These are phyloP conservation scores for Vanessa atalanta DNA, from an alignment of 1,140 invertebrate genomes.

Conservation along the genomic window DNA sequence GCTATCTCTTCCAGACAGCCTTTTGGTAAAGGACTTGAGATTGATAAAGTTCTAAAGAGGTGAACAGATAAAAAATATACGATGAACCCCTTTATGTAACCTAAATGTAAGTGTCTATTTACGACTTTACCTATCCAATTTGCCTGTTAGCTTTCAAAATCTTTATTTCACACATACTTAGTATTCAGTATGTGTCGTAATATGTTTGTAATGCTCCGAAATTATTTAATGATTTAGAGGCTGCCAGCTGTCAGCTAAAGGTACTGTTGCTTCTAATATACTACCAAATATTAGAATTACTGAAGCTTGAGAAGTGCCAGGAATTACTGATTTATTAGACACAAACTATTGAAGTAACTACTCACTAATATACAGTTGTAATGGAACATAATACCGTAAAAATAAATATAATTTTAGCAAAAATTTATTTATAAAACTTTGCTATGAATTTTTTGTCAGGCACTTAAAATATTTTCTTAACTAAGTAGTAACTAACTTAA, in stretches of 20 bases:
- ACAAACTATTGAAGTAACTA: background rate
- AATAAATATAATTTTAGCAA: background rate
- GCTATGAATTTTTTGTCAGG: background rate
- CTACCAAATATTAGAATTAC: background rate
- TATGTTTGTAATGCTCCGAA: too few relatives aligned
- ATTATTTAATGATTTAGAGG: constrained; percentile 3
- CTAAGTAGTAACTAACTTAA: too few relatives aligned
- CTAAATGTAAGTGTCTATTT: too few relatives aligned
- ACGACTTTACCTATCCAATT: too few relatives aligned
- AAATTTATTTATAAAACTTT: background rate
- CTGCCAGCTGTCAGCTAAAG: constrained; percentile 1
- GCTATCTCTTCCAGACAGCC: too few relatives aligned
- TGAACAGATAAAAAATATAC: too few relatives aligned
- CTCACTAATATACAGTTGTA: background rate
- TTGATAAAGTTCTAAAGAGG: too few relatives aligned
- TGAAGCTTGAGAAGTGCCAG: background rate
- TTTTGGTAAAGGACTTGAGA: too few relatives aligned
- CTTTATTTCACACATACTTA: too few relatives aligned
- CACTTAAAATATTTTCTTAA: background rate
- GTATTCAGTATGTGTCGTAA: background rate
- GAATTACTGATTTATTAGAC: background rate
- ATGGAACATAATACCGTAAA: background rate
- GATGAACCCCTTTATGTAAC: too few relatives aligned
- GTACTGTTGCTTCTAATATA: background rate
- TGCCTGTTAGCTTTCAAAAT: too few relatives aligned